phyloP scores from a whole-genome alignment of 2,888 invertebrate genomes.

The Idaea straminata region DNA sequence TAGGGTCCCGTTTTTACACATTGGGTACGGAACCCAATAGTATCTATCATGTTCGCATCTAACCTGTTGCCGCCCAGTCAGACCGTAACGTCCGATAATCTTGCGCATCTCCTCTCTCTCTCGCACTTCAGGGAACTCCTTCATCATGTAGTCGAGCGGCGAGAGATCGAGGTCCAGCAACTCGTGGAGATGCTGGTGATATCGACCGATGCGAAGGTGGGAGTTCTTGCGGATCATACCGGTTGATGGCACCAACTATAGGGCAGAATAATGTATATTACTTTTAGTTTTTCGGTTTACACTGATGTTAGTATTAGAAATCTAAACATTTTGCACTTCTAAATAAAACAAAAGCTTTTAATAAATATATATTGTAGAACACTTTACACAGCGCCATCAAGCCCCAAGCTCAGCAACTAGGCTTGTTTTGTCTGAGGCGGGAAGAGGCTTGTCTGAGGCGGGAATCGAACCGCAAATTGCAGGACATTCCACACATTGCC shows the following conservation, averaged over 20 bases:
- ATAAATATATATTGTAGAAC: no score
- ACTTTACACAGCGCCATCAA: no score
- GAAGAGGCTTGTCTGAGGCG: no score
- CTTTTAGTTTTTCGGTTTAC: no score
- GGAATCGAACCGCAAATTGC: no score
- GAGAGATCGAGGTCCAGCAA: conserved; percentile 95
- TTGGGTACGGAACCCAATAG: not conserved
- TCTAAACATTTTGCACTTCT: no score
- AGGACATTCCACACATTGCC: no score
- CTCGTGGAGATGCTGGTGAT: conserved; percentile 99
- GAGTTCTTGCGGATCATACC: conserved; percentile 99
- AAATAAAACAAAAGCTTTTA: no score
- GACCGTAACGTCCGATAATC: conserved; percentile 98
- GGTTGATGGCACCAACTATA: conserved; percentile 91
- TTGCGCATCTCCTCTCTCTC: conserved; percentile 99
- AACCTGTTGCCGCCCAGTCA: conserved; percentile 97
- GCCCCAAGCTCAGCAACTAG: no score
- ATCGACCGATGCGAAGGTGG: conserved; percentile 97
- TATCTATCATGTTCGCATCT: not conserved
- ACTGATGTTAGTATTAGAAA: no score
- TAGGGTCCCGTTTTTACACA: conserved; percentile 74
- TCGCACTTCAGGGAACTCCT: conserved; percentile 96
- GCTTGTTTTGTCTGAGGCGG: no score
- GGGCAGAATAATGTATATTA: not conserved
- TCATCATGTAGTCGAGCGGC: conserved; percentile 99